Base-by-base conservation (phyloP, 2,797 vertebrate species). In the Hyperoplus immaculatus region DNA sequence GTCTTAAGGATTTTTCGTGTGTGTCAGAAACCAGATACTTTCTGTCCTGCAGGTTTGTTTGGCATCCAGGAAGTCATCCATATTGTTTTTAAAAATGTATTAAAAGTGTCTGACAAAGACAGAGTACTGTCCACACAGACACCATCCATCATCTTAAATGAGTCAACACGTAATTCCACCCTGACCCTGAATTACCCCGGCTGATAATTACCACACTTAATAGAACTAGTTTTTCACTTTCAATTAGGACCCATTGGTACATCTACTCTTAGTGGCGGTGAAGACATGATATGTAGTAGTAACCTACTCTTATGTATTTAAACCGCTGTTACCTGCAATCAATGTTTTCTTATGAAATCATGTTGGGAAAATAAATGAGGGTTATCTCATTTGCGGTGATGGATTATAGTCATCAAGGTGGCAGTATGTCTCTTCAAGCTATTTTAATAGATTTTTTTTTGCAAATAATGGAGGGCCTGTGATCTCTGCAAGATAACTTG, bases 301-400 rank as follows among this genome's bases (percentile, higher is more conserved):
- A 58, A 66, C 75, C 13, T 54, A 39, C 5, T 70, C 1, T 29
- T 65, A 18, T 54, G 73, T 2, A 58, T 75, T 69, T 9, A 85
- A 78, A 76, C 43, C 67, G 59, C 16, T 43, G 59, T 69, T 81
- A 69, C 72, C 56, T 72, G 69, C 72, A 76, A 71, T 86, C 80
- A 55, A 50, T 78, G 81, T 45, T 73, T 58, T 63, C 59, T 45
- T 15, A 61, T 75, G 45, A 69, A 85, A 78, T 78, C 55, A 49
- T 18, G 45, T 15, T 63, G 51, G 59, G 8, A 5, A 29, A 41
- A 45, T 29, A 59, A 62, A 59, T 50, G 56, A 42, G 70, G 73
- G 58, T 39, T 75, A 74, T 73, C 80, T 78, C 64, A 63, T 82
- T 82, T 81, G 14, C 59, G 57, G n/a, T 78, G 87, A 88, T 82